A percentile compares a stretch with the other conserved stretches of the same genome.
Evolutionary conservation across 2,888 invertebrate genomes (phyloP).

Genomic region (Dynastes grantii): DNA sequence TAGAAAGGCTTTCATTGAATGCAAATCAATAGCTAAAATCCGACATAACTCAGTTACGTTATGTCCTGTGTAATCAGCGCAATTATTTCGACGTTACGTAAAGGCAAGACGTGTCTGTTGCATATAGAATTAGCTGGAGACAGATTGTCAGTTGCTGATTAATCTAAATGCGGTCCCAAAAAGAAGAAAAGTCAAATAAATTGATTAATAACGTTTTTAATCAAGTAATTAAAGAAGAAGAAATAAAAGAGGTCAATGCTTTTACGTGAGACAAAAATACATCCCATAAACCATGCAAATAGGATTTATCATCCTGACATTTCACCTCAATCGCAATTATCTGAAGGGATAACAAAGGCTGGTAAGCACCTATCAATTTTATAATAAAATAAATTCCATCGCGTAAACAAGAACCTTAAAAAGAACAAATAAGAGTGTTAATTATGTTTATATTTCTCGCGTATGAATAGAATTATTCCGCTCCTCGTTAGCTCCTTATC

Average conservation of each 20-base stretch:
- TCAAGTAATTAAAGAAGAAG: too few relatives aligned
- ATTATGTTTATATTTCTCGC: background rate
- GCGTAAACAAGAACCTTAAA: conserved; percentile 9
- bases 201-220: too few relatives aligned
- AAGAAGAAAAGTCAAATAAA: too few relatives aligned
- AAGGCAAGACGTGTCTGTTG: background rate
- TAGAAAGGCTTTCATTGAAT: too few relatives aligned
- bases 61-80: too few relatives aligned
- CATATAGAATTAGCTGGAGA: too few relatives aligned
- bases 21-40: too few relatives aligned
- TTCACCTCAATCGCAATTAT: conserved; percentile 29
- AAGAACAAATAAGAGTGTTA: conserved; percentile 12
- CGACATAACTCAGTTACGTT: too few relatives aligned
- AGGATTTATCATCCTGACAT: conserved; percentile 35
- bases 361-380: background rate
- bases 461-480: background rate
- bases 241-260: too few relatives aligned
- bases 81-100: conserved; percentile 17
- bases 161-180: too few relatives aligned
- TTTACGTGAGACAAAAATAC: background rate
- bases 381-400: background rate
- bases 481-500: background rate
- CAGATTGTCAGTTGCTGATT: too few relatives aligned
- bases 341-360: conserved; percentile 1
- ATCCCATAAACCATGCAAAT: background rate